Base-by-base conservation (phyloP, 2,888 invertebrate species). In the Drosophila nr. perissopoda region DNA sequence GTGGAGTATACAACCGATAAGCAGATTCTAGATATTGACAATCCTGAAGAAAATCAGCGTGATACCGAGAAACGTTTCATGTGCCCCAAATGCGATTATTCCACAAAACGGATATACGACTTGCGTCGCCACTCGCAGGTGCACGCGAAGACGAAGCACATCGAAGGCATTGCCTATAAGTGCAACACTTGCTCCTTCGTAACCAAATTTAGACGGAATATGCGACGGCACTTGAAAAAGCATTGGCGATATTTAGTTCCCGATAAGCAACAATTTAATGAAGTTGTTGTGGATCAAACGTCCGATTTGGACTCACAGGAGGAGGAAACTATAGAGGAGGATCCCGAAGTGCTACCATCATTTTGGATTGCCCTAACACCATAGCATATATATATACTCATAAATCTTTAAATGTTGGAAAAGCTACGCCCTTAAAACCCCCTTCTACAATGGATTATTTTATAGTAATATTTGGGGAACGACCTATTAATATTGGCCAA, bases 21-120 rank as follows among this genome's bases (percentile, higher is more conserved):
- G 21, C 21, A 45, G 7, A 7, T 21, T 21, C 2, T 13, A 21
- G 45, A 21, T n/a, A 18, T 21, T 4, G 7, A 11, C 1, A 10
- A 21, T 11, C 25, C 4, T 16, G 18, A n/a, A 7, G 25, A 58
- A 5, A 29, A 1, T n/a, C 25, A n/a, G 27, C 16, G 2, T 18
- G 2, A 25, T 18, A 1, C 4, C 6, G 25, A 54, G 3, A 75
- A 64, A 27, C 60, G 45, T 1, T 78, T 38, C 6, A 56, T 49
- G 13, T 78, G 78, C 25, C 0, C 18, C 3, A 51, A 78, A 16
- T 78, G 78, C n/a, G n/a, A 64, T 16, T 78, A 78, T 49, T 49
- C 57, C 33, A 49, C 78, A 1, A 78, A 76, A 16, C 67, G 78
- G 3, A 18, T 51, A 3, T 76, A 38, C 25, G 78, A 78, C 51